Base-by-base conservation (phyloP, 2,797 vertebrate species). In the Rhinella marina region DNA sequence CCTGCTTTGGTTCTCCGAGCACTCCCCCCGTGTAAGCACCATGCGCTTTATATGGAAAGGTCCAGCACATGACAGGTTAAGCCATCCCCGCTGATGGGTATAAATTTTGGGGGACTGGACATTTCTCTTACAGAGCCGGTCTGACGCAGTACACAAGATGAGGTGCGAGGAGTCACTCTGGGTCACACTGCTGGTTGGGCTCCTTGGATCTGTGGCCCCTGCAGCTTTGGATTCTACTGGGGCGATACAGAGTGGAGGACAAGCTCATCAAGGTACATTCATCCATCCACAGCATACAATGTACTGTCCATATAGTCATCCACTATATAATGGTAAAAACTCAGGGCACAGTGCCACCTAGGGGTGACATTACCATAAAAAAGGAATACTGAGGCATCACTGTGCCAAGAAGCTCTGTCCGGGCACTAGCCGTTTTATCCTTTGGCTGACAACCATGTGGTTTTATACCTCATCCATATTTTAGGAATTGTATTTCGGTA, bases 41-140 rank as follows among this genome's bases (percentile, higher is more conserved):
- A 86, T 41, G 88, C 86, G 84, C 64, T 76, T 64, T 7, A 86
- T 76, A 59, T 56, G 84, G 88, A 82, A 86, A 86, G 27, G 61
- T 89, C 75, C 56, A 52, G 88, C 23, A 79, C 76, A 32, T 50
- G 73, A 76, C 75, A 82, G 48, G 88, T 89, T 86, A 89, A 89
- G 25, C 25, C 41, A 48, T 59, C 72, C 81, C 81, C 56, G 81
- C 41, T 72, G 48, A 17, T 66, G 78, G 79, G 79, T 89, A 89
- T 89, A 89, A 86, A 89, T 89, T 70, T 82, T 75, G 72, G 84
- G 88, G 88, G 80, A 86, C 61, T 89, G 57, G 27, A 86, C 70
- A 29, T 50, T 81, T 17, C 10, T 25, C 13, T 21, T 3, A 9
- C 83, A 88, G 41, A 86, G 76, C 59, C 1, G 61, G 52, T 61